Evolutionary conservation across 2,113 vertebrate species (phyloP).

Genomic region (Corvus hawaiiensis): DNA sequence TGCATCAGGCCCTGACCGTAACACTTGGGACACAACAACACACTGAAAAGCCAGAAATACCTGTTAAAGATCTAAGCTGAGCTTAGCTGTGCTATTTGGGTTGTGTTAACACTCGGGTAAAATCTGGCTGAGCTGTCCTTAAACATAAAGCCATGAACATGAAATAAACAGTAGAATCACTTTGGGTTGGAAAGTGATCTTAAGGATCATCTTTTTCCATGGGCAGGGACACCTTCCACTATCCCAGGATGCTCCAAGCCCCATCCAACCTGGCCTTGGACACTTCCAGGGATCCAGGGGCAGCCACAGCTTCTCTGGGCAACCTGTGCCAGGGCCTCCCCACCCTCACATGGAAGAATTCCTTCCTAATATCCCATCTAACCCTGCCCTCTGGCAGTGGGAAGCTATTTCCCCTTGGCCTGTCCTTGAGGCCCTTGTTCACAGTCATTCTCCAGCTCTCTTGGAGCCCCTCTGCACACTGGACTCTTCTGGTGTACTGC

Average conservation of each 20-base stretch:
- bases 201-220: background rate
- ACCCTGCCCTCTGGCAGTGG: background rate
- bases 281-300: background rate
- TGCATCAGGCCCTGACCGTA: background rate
- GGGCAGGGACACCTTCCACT: background rate
- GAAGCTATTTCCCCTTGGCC: background rate
- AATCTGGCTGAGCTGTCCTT: background rate
- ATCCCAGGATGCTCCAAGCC: rapidly evolving
- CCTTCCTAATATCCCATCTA: background rate
- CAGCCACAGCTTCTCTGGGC: background rate
- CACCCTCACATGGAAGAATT: background rate
- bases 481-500: too few species aligned
- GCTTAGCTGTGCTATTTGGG: background rate
- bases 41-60: background rate
- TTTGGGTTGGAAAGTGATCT: background rate
- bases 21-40: background rate
- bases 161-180: background rate
- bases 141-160: background rate
- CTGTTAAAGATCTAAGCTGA: background rate
- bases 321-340: rapidly evolving
- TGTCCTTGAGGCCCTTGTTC: background rate
- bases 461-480: background rate
- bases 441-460: background rate
- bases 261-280: background rate
- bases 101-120: background rate